Base-by-base conservation (phyloP, 1,140 invertebrate genomes). In the Scaptodrosophila lebanonensis region DNA sequence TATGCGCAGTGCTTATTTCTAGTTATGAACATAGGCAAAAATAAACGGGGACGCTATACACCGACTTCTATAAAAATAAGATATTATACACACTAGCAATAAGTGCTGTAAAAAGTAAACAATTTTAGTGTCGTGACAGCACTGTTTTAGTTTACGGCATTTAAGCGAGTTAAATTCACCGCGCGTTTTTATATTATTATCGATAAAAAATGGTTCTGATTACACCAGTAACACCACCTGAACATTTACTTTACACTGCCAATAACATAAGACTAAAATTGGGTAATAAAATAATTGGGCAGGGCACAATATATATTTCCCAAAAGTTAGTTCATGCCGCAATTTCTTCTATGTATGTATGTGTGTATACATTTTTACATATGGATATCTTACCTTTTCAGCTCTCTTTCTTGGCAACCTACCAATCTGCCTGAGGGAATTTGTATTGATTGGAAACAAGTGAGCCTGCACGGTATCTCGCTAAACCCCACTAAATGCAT, bases 131-230 rank as follows among this genome's bases (percentile, higher is more conserved):
- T n/a, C n/a, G n/a, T n/a, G n/a, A n/a, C n/a, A n/a, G n/a, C n/a
- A n/a, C n/a, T n/a, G n/a, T n/a, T n/a, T n/a, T n/a, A n/a, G n/a
- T 38, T 50, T 57, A 38, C 59, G 52, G 59, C 61, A 29, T 5
- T 29, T 9, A 9, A 6, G 9, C 27, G 9, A 29, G 9, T 38
- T 6, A 29, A 29, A 6, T 45, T 63, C 50, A 49, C 62, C 35
- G 47, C 29, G 27, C 13, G 59, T 29, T 79, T 45, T 27, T 76
- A 36, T 59, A 73, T 82, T 66, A 82, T n/a, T n/a, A n/a, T n/a
- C n/a, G n/a, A n/a, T n/a, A n/a, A n/a, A n/a, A 79, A 70, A 86
- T 86, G 84, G 84, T 86, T 36, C 40, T 86, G 39, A 86, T 86
- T 38, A 79, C 49, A 35, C 64, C 65, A 7, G 56, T 86, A 48